Base-by-base conservation (phyloP, 2,113 vertebrate genomes). In the Vanacampus margaritifer region DNA sequence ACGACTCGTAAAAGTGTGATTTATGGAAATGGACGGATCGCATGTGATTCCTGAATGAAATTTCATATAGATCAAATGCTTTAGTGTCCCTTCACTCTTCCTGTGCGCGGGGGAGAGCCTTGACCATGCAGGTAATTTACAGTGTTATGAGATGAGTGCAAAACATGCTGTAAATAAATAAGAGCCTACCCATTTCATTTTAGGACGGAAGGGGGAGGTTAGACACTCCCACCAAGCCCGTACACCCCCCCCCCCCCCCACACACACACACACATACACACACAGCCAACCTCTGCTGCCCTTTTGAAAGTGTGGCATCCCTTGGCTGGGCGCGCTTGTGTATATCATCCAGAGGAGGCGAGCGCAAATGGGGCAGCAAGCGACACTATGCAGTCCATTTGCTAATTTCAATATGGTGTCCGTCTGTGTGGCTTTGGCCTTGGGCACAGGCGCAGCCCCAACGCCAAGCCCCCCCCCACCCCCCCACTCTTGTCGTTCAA, bases 111-210 rank as follows among this genome's bases (percentile, higher is more conserved):
- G 87, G 83, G 61, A 79, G 84, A 90, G 77, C 91, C 89, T 93
- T 92, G 91, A 91, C 90, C 91, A 87, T 28, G 88, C 74, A 63
- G 86, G 86, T 91, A 90, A 92, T 93, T 91, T 92, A 93, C 88
- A 90, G 88, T 92, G 91, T 92, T 93, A 90, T 92, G 91, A 86
- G 89, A 91, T 80, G 84, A 88, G 90, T 74, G 86, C 86, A 91
- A 92, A 93, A 92, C 91, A 91, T 80, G 89, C 87, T 88, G 91
- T 93, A 93, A 93, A 92, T 92, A 92, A 92, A 93, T 91, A 91
- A 88, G 86, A 85, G 85, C 80, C 79, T 28, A 88, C 79, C 86
- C 83, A 79, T 91, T 91, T 89, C 79, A 74, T 89, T 91, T 91
- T 87, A 87, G 83, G 78, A 86, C 32, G 17, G 39, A 35, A n/a